These are phyloP conservation scores for Elymnias hypermnestra DNA, from an alignment of 1,140 invertebrate genomes.

Conservation along the genomic window DNA sequence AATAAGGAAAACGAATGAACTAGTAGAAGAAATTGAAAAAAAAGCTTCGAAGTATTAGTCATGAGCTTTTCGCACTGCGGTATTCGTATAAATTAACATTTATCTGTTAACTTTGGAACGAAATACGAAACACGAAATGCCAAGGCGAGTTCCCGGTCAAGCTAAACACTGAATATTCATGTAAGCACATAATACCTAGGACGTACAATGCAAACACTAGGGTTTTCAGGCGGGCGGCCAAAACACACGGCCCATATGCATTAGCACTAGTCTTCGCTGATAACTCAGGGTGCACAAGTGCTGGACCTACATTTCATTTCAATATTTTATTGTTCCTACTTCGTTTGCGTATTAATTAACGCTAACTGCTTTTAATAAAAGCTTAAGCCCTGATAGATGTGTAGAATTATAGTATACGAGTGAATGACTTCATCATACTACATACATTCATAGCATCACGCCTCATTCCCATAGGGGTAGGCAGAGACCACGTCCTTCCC, in stretches of 20 bases:
- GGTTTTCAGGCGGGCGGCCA: slow-evolving; percentile 19
- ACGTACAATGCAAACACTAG: slow-evolving; percentile 8
- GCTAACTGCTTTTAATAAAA: too few relatives aligned
- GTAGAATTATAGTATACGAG: too few relatives aligned
- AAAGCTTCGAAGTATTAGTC: neutral
- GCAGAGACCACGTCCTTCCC: too few relatives aligned
- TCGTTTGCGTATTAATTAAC: too few relatives aligned
- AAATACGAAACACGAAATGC: slow-evolving; percentile 6
- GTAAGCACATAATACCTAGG: slow-evolving; percentile 13
- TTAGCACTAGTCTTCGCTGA: slow-evolving; percentile 13
- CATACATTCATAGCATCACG: too few relatives aligned
- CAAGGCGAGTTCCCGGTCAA: slow-evolving; percentile 14
- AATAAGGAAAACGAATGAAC: too few relatives aligned
- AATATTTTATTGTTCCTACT: too few relatives aligned
- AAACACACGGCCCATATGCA: slow-evolving; percentile 15
- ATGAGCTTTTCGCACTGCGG: neutral
- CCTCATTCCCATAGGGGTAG: too few relatives aligned
- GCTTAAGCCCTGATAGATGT: too few relatives aligned
- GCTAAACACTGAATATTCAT: slow-evolving; percentile 15
- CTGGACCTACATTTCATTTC: too few relatives aligned
- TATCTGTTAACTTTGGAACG: slow-evolving; percentile 1
- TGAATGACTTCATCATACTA: too few relatives aligned
- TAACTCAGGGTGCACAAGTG: too few relatives aligned
- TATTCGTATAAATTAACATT: slow-evolving; percentile 3
- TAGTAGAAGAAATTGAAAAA: neutral